phyloP scores from a whole-genome alignment of 2,888 invertebrate genomes.

The Phengaris alcon region DNA sequence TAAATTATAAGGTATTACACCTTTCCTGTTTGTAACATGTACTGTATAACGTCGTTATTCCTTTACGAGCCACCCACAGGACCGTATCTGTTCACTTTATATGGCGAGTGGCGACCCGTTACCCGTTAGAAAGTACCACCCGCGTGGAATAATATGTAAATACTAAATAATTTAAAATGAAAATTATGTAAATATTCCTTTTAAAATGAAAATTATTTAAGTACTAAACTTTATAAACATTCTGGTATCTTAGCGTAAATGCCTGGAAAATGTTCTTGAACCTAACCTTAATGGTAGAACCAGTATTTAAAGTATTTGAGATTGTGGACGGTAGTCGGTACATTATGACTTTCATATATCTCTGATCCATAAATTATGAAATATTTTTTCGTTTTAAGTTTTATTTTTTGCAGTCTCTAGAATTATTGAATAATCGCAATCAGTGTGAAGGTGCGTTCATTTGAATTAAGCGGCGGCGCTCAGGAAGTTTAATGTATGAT shows the following conservation, averaged over 20 bases:
- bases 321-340: not conserved
- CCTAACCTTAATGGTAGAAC: not conserved
- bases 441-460: not conserved
- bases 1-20: not conserved
- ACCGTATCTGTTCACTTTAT: not conserved
- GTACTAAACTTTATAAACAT: not conserved
- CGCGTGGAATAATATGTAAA: not conserved
- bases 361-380: not conserved
- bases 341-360: not conserved
- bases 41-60: not conserved
- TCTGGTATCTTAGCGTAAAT: not conserved
- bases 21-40: not conserved
- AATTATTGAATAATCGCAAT: not conserved
- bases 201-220: conserved; percentile 1
- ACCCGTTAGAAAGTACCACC: not conserved
- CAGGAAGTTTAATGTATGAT: conserved; percentile 25
- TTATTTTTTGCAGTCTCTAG: not conserved
- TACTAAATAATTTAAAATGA: not conserved
- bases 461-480: conserved; percentile 26
- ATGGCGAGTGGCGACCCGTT: not conserved
- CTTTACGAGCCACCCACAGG: not conserved
- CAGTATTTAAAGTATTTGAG: not conserved
- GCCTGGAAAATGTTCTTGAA: not conserved
- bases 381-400: not conserved
- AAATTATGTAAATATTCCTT: not conserved